phyloP scores from a whole-genome alignment of 2,888 invertebrate species.

The Helicoverpa assulta region DNA sequence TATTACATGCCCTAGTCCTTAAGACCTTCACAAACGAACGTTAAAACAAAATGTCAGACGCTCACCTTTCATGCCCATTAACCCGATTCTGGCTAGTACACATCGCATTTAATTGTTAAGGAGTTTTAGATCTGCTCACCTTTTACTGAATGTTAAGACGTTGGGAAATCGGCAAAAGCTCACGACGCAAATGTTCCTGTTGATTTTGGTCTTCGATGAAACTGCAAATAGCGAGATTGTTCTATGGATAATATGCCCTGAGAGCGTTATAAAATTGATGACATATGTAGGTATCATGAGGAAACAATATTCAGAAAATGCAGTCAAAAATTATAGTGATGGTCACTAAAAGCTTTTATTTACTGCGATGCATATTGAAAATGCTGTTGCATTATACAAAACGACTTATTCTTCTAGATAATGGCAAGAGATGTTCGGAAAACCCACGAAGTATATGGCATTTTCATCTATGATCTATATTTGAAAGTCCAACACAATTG shows the following conservation, averaged over 20 bases:
- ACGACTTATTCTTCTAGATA: too few relatives aligned
- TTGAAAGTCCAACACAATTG: background rate
- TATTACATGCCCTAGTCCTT: too few relatives aligned
- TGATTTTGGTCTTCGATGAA: background rate
- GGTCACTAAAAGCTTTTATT: too few relatives aligned
- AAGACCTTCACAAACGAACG: slow-evolving; percentile 46
- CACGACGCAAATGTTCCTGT: background rate
- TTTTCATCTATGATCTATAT: background rate
- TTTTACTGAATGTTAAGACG: slow-evolving; percentile 31
- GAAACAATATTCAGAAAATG: too few relatives aligned
- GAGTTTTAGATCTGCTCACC: slow-evolving; percentile 36
- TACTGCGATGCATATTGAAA: too few relatives aligned
- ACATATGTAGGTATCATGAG: too few relatives aligned
- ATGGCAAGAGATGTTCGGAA: too few relatives aligned
- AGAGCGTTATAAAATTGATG: too few relatives aligned
- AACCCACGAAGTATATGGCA: background rate
- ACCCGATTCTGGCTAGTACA: slow-evolving; percentile 53
- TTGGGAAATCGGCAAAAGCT: slow-evolving; percentile 17
- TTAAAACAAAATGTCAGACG: slow-evolving; percentile 57
- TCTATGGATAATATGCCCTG: background rate
- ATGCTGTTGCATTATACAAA: too few relatives aligned
- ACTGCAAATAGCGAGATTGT: background rate
- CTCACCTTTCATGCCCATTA: slow-evolving; percentile 62
- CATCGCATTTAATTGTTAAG: slow-evolving; percentile 49
- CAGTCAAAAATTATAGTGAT: too few relatives aligned